These are phyloP conservation scores for Rhingia campestris DNA, from an alignment of 2,888 invertebrate species.

Conservation along the genomic window DNA sequence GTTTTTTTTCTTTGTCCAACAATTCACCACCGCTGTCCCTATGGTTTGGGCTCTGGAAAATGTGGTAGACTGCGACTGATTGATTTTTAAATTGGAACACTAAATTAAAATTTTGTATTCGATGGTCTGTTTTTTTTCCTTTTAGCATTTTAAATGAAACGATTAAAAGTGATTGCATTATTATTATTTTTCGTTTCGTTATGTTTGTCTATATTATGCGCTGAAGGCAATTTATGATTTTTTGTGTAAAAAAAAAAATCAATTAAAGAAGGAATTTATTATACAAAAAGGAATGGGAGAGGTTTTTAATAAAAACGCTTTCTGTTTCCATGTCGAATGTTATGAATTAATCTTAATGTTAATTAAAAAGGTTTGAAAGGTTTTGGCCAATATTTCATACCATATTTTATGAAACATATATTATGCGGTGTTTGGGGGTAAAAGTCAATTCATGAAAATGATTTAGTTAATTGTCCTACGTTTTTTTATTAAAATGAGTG, in stretches of 20 bases:
- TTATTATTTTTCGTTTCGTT: not conserved
- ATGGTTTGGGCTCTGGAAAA: conserved; percentile 5
- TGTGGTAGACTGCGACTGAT: conserved; percentile 58
- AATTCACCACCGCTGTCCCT: not conserved
- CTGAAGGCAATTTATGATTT: conserved; percentile 41
- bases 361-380: not conserved
- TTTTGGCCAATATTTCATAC: not conserved
- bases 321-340: conserved; percentile 9
- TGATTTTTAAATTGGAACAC: conserved; percentile 68
- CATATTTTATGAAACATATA: not conserved
- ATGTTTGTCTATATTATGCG: not conserved
- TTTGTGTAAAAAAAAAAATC: conserved; percentile 30
- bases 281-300: not conserved
- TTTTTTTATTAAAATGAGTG: no score
- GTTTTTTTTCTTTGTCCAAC: conserved; percentile 17
- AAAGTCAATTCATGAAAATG: no score
- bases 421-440: not conserved
- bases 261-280: conserved; percentile 38
- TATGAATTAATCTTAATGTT: conserved; percentile 5
- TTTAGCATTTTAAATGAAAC: conserved; percentile 53
- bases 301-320: not conserved
- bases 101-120: conserved; percentile 48
- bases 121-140: not conserved
- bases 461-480: no score
- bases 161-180: conserved; percentile 51